A percentile compares a stretch with the other conserved stretches of the same genome.
These are phyloP conservation scores for Hermetia illucens DNA, from an alignment of 1,140 invertebrate genomes.

Conservation along the genomic window DNA sequence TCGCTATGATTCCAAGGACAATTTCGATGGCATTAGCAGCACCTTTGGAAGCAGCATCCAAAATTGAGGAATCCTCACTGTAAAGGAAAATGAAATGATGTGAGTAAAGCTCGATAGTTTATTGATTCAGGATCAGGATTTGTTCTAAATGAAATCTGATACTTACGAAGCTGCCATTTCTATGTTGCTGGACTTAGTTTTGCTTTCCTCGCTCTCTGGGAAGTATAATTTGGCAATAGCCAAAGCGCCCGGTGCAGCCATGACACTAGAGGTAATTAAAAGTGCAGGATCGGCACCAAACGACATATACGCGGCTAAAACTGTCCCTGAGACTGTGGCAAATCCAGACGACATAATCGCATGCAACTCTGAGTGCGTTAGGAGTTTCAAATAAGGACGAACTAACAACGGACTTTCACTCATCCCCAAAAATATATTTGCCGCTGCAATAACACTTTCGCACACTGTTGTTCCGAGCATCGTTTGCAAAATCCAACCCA, in stretches of 20 bases:
- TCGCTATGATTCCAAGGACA: slow-evolving; percentile 77
- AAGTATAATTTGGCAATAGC: slow-evolving; percentile 80
- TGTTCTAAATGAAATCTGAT: too few relatives aligned
- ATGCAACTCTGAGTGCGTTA: slow-evolving; percentile 85
- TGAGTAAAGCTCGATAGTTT: neutral
- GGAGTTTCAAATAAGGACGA: slow-evolving; percentile 57
- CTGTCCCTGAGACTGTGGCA: slow-evolving; percentile 83
- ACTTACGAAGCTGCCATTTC: slow-evolving; percentile 46
- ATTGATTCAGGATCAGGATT: neutral
- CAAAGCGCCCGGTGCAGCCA: slow-evolving; percentile 87
- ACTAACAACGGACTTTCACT: slow-evolving; percentile 82
- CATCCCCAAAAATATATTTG: slow-evolving; percentile 83
- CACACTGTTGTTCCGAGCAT: slow-evolving; percentile 77
- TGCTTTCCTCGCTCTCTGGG: slow-evolving; percentile 70
- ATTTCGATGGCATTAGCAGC: slow-evolving; percentile 69
- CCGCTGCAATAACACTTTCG: slow-evolving; percentile 81
- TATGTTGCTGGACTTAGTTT: slow-evolving; percentile 52
- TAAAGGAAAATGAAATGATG: slow-evolving; percentile 13
- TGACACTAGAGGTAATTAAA: slow-evolving; percentile 80
- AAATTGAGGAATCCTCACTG: slow-evolving; percentile 63
- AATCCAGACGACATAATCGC: slow-evolving; percentile 89
- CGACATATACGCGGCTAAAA: slow-evolving; percentile 80
- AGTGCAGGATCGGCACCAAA: slow-evolving; percentile 75
- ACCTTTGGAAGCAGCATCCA: slow-evolving; percentile 82
- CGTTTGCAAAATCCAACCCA: slow-evolving; percentile 60